Percentiles rank a stretch among this genome's conserved stretches.
These are phyloP conservation scores for Distichodus sexfasciatus DNA, from an alignment of 2,797 vertebrate species.

Conservation along the genomic window DNA sequence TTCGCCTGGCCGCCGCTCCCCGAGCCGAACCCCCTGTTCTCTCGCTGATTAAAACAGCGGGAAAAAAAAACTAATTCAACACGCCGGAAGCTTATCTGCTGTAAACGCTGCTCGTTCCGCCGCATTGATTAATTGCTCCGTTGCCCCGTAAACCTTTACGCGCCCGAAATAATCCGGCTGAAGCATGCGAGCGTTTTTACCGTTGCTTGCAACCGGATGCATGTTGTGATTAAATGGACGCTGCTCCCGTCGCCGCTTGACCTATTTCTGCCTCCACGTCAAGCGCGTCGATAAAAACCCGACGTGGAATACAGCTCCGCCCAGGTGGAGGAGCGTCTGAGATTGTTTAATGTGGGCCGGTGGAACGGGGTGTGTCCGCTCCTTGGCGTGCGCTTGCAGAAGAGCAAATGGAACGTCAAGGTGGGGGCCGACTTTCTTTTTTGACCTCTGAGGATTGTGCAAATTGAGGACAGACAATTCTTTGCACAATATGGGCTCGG, in stretches of 20 bases:
- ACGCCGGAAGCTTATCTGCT: constrained; percentile 33
- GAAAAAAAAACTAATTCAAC: constrained; percentile 19
- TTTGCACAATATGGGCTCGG: not conserved
- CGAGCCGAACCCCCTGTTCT: constrained; percentile 1
- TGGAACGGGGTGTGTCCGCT: constrained; percentile 9
- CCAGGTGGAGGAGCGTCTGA: not conserved
- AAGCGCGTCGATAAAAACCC: not conserved
- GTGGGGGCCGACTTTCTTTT: not conserved
- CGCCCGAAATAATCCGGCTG: constrained; percentile 26
- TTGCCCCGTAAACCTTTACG: constrained; percentile 23
- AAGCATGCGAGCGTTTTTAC: constrained; percentile 20
- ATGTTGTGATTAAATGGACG: constrained; percentile 20
- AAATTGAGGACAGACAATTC: not conserved
- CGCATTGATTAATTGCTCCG: constrained; percentile 39
- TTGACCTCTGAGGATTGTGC: not conserved
- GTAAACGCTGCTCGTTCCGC: constrained; percentile 24
- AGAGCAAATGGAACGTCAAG: not conserved
- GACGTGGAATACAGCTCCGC: not conserved
- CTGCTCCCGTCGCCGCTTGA: not conserved
- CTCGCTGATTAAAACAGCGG: constrained; percentile 24
- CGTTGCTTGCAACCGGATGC: not conserved
- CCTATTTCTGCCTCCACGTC: not conserved
- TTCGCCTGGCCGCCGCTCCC: not conserved
- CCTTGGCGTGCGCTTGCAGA: not conserved
- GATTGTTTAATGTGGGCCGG: not conserved